Evolutionary conservation across 1,140 invertebrate species (phyloP), one percentile per base, ranked within the genome.

Genomic region (Drosophila insularis): DNA sequence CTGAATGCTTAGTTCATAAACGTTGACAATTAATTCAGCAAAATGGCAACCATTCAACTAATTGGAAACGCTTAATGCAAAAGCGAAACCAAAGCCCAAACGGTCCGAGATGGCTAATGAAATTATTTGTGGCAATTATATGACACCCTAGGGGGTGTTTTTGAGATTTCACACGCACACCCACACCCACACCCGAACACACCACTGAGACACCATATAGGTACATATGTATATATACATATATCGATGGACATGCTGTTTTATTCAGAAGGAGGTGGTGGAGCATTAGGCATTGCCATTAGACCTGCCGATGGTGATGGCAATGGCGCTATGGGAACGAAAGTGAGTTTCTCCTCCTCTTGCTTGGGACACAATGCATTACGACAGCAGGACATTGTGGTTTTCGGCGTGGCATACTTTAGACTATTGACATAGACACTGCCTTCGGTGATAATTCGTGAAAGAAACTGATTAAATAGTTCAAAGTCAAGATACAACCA

Each of bases 111-210:
- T 10, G 55, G 19, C 84, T 89, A 89, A 89, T 87, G 73, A 77
- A 89, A 80, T 89, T 89, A 87, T 89, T 80, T 80, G 76, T 80
- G 69, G 80, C 76, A 89, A 82, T 89, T 87, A 80, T 66, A 82
- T 71, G 54, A 64, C 54, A 69, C 82, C 84, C 82, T 46, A 63
- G 82, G 80, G 82, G 61, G 67, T 81, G 63, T 76, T 86, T 86
- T 68, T 56, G 61, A 77, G 59, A 39, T 37, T 46, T 31, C 19
- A 23, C 32, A 21, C 14, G 17, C 14, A 59, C 14, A 58, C 32
- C 53, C 17, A 59, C 23, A 40, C 21, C 53, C 32, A 31, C 14
- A 55, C 50, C 11, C n/a, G 53, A 7, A 14, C 37, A 75, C 56
- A 43, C 37, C 14, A 46, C 27, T 50, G 14, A 17, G 19, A 19